These are phyloP conservation scores for Pammene aurita DNA, from an alignment of 2,888 invertebrate species.

Conservation along the genomic window DNA sequence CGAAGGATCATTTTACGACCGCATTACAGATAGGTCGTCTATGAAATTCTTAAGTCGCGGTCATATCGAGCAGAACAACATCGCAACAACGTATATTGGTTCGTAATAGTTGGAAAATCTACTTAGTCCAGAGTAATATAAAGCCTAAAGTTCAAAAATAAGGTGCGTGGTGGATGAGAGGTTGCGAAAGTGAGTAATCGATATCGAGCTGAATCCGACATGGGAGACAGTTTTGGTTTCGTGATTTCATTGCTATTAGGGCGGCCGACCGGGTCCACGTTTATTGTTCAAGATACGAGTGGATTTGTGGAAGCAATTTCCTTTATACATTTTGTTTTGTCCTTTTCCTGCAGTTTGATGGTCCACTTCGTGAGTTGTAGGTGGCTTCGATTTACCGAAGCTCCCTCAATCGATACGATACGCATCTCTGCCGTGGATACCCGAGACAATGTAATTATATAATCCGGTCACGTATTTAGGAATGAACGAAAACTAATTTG, in stretches of 20 bases:
- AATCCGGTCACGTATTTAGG: conserved; percentile 72
- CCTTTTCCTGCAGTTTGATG: conserved; percentile 82
- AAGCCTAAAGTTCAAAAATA: conserved; percentile 13
- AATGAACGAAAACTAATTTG: conserved; percentile 79
- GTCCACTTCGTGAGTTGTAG: conserved; percentile 79
- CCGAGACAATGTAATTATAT: conserved; percentile 73
- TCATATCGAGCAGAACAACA: conserved; percentile 49
- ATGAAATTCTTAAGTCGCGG: conserved; percentile 66
- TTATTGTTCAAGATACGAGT: conserved; percentile 83
- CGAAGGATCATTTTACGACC: conserved; percentile 45
- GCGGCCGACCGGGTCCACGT: conserved; percentile 76
- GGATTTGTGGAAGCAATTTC: conserved; percentile 84
- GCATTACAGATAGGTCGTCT: conserved; percentile 56
- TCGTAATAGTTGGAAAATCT: not conserved
- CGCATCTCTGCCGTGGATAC: conserved; percentile 66
- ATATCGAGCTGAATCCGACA: conserved; percentile 61
- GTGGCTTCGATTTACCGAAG: conserved; percentile 76
- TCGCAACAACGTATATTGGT: not conserved
- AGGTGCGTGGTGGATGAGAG: conserved; percentile 5
- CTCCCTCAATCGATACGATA: conserved; percentile 74
- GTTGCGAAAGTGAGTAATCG: conserved; percentile 32
- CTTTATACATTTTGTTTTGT: conserved; percentile 84
- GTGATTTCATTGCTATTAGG: conserved; percentile 84
- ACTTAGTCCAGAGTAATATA: not conserved
- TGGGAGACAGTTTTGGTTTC: conserved; percentile 81